Percentiles rank a stretch among this genome's conserved stretches.
Conservation (phyloP, 2,888 invertebrate genomes). For the Lamellibrachia columna region DNA sequence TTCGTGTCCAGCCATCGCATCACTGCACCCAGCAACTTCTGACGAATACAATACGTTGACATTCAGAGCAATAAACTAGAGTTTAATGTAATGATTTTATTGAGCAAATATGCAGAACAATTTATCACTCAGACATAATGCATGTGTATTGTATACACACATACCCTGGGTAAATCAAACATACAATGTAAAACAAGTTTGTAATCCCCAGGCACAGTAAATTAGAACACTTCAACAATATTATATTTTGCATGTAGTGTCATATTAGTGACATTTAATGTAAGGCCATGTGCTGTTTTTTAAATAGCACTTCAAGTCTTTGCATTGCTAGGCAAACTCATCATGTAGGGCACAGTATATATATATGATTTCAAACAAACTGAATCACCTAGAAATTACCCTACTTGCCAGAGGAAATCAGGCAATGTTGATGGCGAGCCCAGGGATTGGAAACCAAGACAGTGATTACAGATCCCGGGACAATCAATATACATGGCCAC, state of each 20-base stretch:
- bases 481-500: not conserved
- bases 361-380: not conserved
- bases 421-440: not conserved
- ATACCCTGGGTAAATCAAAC: too few species aligned
- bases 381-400: not conserved
- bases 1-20: constrained; percentile 31
- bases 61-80: not conserved
- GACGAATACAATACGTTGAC: constrained; percentile 17
- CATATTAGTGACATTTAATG: too few species aligned
- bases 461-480: not conserved
- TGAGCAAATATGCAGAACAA: constrained; percentile 20
- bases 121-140: not conserved
- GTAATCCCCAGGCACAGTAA: not conserved
- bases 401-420: not conserved
- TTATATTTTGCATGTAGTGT: too few species aligned
- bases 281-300: too few species aligned
- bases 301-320: too few species aligned
- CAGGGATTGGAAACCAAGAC: not conserved
- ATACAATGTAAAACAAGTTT: not conserved
- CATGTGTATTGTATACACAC: too few species aligned
- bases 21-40: constrained; percentile 37
- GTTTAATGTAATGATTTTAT: not conserved
- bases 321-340: not conserved
- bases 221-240: too few species aligned
- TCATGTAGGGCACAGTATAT: not conserved